Base-by-base conservation (phyloP, 2,113 vertebrate genomes). In the Oreocharis arfaki region DNA sequence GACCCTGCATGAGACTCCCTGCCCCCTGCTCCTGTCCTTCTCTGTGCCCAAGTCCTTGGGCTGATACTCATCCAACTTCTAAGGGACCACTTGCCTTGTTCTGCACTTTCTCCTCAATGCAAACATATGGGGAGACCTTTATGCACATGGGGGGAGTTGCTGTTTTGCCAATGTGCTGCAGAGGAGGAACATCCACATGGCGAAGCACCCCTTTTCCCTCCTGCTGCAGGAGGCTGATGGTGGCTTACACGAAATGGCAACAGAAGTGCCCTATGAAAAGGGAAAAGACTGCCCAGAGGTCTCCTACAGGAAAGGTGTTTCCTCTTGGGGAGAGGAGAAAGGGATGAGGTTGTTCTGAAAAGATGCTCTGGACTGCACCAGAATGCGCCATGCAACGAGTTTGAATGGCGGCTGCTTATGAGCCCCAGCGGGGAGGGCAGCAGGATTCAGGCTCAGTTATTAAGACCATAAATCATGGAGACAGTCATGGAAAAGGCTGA, bases 401-500 rank as follows among this genome's bases (percentile, higher is more conserved):
- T 74, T 91, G 92, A 96, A 74, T 77, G 88, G 90, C 2, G 1
- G 35, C 79, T 95, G 92, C 55, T 91, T 97, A 95, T 96, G 79
- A 96, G 94, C 65, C 94, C 82, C 11, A 1, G 33, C 2, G 24
- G 37, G 59, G 74, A 63, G 81, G 52, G 61, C 68, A 93, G 89
- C 65, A 90, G 68, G 84, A 95, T 90, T 97, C 90, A 84, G 84
- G 59, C 95, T 97, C 76, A 78, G 90, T 97, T 97, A 97, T 97
- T 97, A 97, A 97, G 84, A 92, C 79, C 87, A 96, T 97, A 96
- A 96, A 97, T 97, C 97, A 97, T 16, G 76, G 76, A 96, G 96
- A 97, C 96, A 96, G 97, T 96, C 94, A 64, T 33, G 50, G 78
- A 53, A 85, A 96, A 90, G 93, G 92, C 91, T 97, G 97, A 93